Evolutionary conservation across 1,140 invertebrate genomes (phyloP), one percentile per base, ranked within the genome.

Genomic region (Tenebrio molitor): DNA sequence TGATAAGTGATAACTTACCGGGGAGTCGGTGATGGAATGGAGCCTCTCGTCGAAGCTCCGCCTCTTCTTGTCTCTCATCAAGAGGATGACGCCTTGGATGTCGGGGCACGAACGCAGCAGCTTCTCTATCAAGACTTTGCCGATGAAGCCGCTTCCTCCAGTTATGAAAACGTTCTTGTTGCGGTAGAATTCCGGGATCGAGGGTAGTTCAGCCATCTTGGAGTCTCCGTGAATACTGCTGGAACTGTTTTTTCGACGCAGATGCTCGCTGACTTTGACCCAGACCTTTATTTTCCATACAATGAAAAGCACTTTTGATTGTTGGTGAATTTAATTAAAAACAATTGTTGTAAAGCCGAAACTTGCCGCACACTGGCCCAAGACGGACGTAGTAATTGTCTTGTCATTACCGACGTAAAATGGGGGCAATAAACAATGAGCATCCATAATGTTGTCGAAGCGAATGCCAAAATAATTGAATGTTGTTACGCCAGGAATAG

Each of bases 81-180:
- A 79, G 19, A 92, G 76, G 78, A 91, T 93, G 6, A 93, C 85
- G 34, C 76, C 85, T 12, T 85, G 85, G 1, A 93, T 65, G 19
- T 87, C 85, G 0, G 87, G 86, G 82, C 91, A 93, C 64, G 88
- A 89, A 7, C 91, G 83, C 4, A 93, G 81, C 2, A 93, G 77
- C 82, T 93, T 93, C 83, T 93, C 91, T 3, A 93, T 87, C 7
- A 92, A 81, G 8, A 84, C 83, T 81, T 86, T 95, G 0, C 78
- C 78, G 23, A 79, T 34, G 53, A 76, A 79, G 15, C 78, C 78
- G 44, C 44, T 78, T 2, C 73, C 76, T 19, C 78, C 78, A 4
- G 78, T 79, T 21, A 79, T 64, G 23, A 79, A 78, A n/a, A 78
- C 50, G 68, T 62, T 44, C 66, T 77, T 77, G 0, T 63, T 63